Evolutionary conservation across 2,113 vertebrate species (phyloP), one percentile per base, ranked within the genome.

Genomic region (Tupaia chinensis): DNA sequence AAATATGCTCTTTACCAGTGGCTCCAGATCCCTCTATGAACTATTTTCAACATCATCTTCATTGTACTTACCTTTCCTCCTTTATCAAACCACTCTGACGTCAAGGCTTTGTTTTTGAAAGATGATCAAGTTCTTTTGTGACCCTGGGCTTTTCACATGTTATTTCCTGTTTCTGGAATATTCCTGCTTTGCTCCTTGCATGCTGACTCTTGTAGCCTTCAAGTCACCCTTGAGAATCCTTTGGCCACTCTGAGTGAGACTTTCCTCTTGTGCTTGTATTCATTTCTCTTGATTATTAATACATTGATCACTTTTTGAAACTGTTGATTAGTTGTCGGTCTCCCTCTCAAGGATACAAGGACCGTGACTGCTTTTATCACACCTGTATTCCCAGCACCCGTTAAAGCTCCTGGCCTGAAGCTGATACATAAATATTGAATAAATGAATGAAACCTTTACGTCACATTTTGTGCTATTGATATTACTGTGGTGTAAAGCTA

Each of bases 101-200:
- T 88, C 32, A 91, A 53, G 15, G 25, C 34, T 96, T 84, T 11
- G 5, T 63, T 86, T 16, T 84, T 87, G 44, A 93, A 87, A 56
- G 60, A 76, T 20, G 65, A 79, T 80, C 2, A 20, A 54, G 23
- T 61, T 32, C 15, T 63, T 70, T 68, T 3, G 9, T 53, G 73
- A 81, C 10, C 70, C 44, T 54, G 16, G 70, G 72, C 12, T 56
- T 85, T 17, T 89, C 32, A 22, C 8, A 13, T 58, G 13, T 54
- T 68, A 1, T 27, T 25, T 69, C 27, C 58, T 76, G 17, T 81
- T 61, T 61, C 69, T 81, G 69, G 61, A 66, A 29, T 61, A 82
- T 32, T 69, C 22, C 53, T 84, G 16, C 54, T 78, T 34, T 73
- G 53, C 27, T 82, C 7, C 73, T 79, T 9, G n/a, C 2, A 34